Evolutionary conservation across 2,113 vertebrate genomes (phyloP).

Genomic region (Ailurus styani): DNA sequence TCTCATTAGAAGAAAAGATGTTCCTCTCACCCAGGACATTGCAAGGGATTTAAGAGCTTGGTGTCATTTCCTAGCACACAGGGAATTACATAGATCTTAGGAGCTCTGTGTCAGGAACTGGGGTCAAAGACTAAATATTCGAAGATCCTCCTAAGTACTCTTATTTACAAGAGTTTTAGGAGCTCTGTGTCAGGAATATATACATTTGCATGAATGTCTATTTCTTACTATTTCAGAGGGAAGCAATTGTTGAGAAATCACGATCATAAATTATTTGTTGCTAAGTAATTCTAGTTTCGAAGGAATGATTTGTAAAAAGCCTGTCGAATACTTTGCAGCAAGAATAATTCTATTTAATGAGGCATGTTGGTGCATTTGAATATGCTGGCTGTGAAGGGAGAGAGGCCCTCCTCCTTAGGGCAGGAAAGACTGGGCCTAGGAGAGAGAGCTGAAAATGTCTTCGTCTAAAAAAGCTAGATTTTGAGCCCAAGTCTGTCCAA

Average conservation of each 20-base stretch:
- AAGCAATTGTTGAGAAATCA: not conserved
- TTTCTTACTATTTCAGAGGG: not conserved
- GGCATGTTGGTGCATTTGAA: not conserved
- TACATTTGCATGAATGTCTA: not conserved
- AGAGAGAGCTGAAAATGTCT: not conserved
- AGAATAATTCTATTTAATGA: not conserved
- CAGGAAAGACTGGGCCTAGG: not conserved
- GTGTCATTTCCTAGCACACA: not conserved
- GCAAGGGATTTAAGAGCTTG: not conserved
- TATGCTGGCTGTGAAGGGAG: not conserved
- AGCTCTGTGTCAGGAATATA: not conserved
- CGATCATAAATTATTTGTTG: not conserved
- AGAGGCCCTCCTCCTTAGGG: not conserved
- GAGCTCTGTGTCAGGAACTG: not conserved
- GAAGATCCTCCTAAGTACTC: not conserved
- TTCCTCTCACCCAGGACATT: not conserved
- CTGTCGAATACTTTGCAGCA: not conserved
- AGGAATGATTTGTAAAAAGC: slow-evolving; percentile 33
- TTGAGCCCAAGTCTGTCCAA: not conserved
- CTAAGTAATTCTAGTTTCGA: slow-evolving; percentile 42
- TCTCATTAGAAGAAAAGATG: not conserved
- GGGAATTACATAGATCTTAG: not conserved
- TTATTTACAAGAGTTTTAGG: not conserved
- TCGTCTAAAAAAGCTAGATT: not conserved
- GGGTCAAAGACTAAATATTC: not conserved